A percentile compares a stretch with the other conserved stretches of the same genome.
Evolutionary conservation across 2,797 vertebrate species (phyloP).

Genomic region (Esox lucius): DNA sequence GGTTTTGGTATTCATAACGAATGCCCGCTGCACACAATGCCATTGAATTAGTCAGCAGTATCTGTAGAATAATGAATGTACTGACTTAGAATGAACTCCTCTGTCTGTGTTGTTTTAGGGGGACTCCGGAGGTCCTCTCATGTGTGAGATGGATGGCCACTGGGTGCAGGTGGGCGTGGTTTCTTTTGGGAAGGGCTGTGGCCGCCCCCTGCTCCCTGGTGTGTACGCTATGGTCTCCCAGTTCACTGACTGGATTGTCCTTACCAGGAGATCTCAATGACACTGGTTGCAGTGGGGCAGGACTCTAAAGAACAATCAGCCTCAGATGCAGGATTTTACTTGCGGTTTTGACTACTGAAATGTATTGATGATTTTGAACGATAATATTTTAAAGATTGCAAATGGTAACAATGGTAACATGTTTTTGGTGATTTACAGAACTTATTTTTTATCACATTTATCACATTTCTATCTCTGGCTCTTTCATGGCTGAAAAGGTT

Average conservation of each 20-base stretch:
- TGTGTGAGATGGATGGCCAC: constrained; percentile 69
- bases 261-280: constrained; percentile 49
- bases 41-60: too few relatives aligned
- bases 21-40: too few relatives aligned
- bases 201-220: constrained; percentile 77
- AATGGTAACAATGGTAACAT: too few relatives aligned
- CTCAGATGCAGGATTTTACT: neutral
- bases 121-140: constrained; percentile 93
- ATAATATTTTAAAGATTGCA: too few relatives aligned
- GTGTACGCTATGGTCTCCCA: constrained; percentile 78
- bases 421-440: neutral
- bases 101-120: constrained; percentile 72
- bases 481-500: neutral
- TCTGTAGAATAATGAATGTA: too few relatives aligned
- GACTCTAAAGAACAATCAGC: too few relatives aligned
- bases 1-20: too few relatives aligned
- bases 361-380: too few relatives aligned
- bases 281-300: neutral
- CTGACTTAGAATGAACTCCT: neutral
- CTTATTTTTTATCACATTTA: neutral
- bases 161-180: constrained; percentile 83
- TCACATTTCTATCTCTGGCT: neutral
- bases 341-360: neutral
- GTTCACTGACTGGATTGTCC: constrained; percentile 84
- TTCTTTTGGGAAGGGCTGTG: constrained; percentile 87